These are phyloP conservation scores for Melanotus villosus DNA, from an alignment of 2,888 invertebrate genomes.

Conservation along the genomic window DNA sequence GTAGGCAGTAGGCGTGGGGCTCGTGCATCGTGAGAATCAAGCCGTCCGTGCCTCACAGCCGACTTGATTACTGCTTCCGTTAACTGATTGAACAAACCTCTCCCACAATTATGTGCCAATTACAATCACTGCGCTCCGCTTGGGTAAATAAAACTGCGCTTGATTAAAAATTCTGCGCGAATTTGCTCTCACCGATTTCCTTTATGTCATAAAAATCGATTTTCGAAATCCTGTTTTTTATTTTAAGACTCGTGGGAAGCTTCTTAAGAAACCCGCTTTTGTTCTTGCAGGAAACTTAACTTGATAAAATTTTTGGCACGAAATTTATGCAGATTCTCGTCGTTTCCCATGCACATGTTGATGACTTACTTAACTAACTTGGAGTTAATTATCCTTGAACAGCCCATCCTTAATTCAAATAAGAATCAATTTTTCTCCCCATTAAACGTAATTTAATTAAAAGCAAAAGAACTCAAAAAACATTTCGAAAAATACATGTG, in stretches of 20 bases:
- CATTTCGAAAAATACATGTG: not conserved
- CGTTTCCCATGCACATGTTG: no score
- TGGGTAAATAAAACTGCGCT: conserved; percentile 27
- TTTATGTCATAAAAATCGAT: no score
- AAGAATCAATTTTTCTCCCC: not conserved
- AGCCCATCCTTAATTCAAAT: no score
- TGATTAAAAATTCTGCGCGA: conserved; percentile 23
- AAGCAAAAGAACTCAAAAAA: not conserved
- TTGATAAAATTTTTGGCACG: no score
- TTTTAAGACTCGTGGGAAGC: no score
- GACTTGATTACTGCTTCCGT: conserved; percentile 66
- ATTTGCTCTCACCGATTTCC: not conserved
- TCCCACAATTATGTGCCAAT: conserved; percentile 64
- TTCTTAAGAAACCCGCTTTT: no score
- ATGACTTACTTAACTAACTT: no score
- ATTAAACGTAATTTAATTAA: conserved; percentile 3
- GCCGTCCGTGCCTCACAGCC: conserved; percentile 59
- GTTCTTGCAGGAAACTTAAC: no score
- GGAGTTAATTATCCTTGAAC: not conserved
- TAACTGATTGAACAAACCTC: conserved; percentile 61
- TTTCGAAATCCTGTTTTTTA: no score
- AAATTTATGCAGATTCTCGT: no score
- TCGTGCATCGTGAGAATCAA: conserved; percentile 67
- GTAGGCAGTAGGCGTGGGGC: conserved; percentile 63
- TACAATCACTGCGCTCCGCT: conserved; percentile 54